These are phyloP conservation scores for Lottia scabra DNA, from an alignment of 2,888 invertebrate species.

Conservation along the genomic window DNA sequence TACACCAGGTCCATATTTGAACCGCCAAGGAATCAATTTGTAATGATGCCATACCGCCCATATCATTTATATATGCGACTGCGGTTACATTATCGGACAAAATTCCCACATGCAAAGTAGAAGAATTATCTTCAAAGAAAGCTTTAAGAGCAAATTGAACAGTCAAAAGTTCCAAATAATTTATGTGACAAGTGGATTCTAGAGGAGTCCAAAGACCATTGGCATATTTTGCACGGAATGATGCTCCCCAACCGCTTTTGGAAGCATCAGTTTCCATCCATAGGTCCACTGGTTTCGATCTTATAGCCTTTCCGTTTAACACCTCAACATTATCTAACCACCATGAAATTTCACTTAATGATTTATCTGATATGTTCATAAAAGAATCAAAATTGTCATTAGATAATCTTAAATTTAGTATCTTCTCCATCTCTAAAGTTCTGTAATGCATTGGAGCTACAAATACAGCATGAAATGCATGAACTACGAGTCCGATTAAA, in stretches of 20 bases:
- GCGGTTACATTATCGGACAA: conserved; percentile 2
- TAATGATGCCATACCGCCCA: conserved; percentile 6
- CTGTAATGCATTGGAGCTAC: background rate
- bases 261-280: conserved; percentile 8
- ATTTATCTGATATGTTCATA: background rate
- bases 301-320: background rate
- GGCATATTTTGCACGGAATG: background rate
- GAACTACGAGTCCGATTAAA: background rate
- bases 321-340: background rate
- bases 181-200: conserved; percentile 13
- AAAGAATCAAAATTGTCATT: background rate
- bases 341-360: background rate
- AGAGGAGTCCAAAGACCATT: conserved; percentile 10
- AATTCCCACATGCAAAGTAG: conserved; percentile 3
- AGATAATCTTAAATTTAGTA: background rate
- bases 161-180: conserved; percentile 16
- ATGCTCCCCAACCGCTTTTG: conserved; percentile 12
- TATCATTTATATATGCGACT: background rate
- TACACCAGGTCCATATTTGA: conserved; percentile 13
- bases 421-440: background rate
- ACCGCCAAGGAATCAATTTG: background rate
- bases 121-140: background rate
- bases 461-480: background rate
- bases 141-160: conserved; percentile 4
- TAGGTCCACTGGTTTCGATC: background rate